Evolutionary conservation across 2,888 invertebrate species (phyloP), one percentile per base, ranked within the genome.

Genomic region (Thysanoteuthis rhombus): DNA sequence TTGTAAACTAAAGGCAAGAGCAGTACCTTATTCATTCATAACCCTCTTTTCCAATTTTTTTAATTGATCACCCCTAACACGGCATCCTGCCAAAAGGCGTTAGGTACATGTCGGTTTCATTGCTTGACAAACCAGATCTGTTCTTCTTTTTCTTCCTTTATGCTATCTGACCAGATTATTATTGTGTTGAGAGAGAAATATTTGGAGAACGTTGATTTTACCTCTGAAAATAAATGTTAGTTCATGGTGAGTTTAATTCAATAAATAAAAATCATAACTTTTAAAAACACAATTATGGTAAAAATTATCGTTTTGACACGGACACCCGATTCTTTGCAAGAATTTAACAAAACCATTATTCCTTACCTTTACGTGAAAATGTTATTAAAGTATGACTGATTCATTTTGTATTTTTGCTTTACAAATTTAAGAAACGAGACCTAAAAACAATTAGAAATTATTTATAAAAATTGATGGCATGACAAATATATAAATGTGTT

Each of bases 221-320:
- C 75, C n/a, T 75, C n/a, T n/a, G 75, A 75, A 75, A 75, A 75
- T 75, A n/a, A 75, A 75, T 75, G 75, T 75, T 75, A n/a, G n/a
- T 75, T 75, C 75, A n/a, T n/a, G 75, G 32, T 75, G 32, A 75
- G n/a, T 75, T 10, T 75, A 75, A 75, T 75, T 75, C 75, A n/a
- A 75, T 75, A 75, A 75, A n/a, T n/a, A n/a, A 16, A 75, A 75
- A 75, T 75, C 75, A 75, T 32, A 75, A 75, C 75, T 75, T 75
- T 75, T 75, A 75, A n/a, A 75, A 75, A 75, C 75, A 75, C 75
- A 75, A 75, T 75, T 75, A 75, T 75, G n/a, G 32, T 16, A 75
- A 75, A 32, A 75, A 75, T 75, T 75, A 75, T n/a, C 75, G n/a
- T 75, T 8, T n/a, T 75, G 10, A n/a, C 32, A n/a, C 16, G 12